Evolutionary conservation across 2,797 vertebrate genomes (phyloP), one percentile per base, ranked within the genome.

Genomic region (Sebastes cheni): DNA sequence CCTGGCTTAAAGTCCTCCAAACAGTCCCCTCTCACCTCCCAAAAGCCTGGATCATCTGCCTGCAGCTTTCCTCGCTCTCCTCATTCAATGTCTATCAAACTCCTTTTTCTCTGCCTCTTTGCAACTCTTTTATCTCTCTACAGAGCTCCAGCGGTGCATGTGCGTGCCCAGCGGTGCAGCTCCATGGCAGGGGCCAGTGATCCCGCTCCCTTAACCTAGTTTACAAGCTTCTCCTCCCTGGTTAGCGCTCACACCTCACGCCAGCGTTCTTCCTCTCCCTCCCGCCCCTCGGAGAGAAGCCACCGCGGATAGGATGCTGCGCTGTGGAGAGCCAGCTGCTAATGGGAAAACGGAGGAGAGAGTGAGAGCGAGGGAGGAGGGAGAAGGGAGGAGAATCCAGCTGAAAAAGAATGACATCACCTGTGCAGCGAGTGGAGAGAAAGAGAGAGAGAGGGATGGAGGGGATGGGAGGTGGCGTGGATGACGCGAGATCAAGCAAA

Each of bases 351-450:
- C 60, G 64, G 81, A 79, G 76, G 80, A 86, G 84, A 86, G 84
- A 89, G 81, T 29, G 82, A 95, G 95, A 94, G 96, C 84, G 87
- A 81, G 86, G 84, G 86, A 79, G 95, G 84, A 77, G 78, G 77
- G 82, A 77, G 84, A 54, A 82, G 89, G 96, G 97, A 97, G 97
- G 97, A 96, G 97, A 94, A 91, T 90, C 91, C 95, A 97, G 97
- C 97, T 94, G 93, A 97, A 98, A 98, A 97, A 98, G 97, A 97
- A 99, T 99, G 98, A 99, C 98, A 99, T 99, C 98, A 99, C 97
- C 97, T 98, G 97, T 95, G 96, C 94, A 90, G 89, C 14, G 75
- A 69, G 84, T 65, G 96, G 95, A 94, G 32, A 23, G 65, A 30
- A 77, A 72, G 86, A 64, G 96, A 2, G 10, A 7, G 29, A 92